Evolutionary conservation across 2,797 vertebrate genomes (phyloP), one percentile per base, ranked within the genome.

Genomic region (Lacerta viridis): DNA sequence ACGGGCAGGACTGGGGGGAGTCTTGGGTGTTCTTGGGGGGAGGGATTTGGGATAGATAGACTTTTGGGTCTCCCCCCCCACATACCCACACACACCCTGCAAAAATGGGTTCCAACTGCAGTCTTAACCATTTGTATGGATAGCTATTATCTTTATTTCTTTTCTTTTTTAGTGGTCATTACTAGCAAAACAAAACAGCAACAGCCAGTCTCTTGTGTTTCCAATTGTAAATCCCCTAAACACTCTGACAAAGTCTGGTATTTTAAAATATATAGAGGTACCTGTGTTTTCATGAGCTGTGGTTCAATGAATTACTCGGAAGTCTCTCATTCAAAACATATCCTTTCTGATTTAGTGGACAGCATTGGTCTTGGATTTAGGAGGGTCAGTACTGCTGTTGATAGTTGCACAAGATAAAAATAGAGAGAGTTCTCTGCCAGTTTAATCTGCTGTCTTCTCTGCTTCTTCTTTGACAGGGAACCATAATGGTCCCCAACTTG

Each of bases 401-500:
- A 50, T 3, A 50, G 11, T 50, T 25, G 18, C 20, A 59, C 29
- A 36, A 36, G 69, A 9, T 29, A 1, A 29, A 66, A 33, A 55
- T 7, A 18, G 41, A n/a, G 46, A 17, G 11, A 11, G 23, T 7
- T 39, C 36, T 11, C 5, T 68, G 2, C 17, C 10, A 4, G 18
- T 55, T 33, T 8, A 55, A 55, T 59, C 27, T 25, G 50, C 1
- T 55, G 1, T 1, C 20, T 0, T 18, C 88, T 75, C 85, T 50
- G 0, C 76, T 78, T 82, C 76, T 72, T 86, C 68, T 90, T 74
- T 61, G 89, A 2, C 84, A 99, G 98, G 98, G 98, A 2, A 97
- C 97, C 0, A 0, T 83, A 11, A 0, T 98, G 43, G 0, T 97
- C 7, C 23, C 97, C n/a, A 98, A 95, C 92, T 91, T 98, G 94